A percentile compares a stretch with the other conserved stretches of the same genome.
Conservation (phyloP, 2,113 vertebrate genomes). For the Vimba vimba region DNA sequence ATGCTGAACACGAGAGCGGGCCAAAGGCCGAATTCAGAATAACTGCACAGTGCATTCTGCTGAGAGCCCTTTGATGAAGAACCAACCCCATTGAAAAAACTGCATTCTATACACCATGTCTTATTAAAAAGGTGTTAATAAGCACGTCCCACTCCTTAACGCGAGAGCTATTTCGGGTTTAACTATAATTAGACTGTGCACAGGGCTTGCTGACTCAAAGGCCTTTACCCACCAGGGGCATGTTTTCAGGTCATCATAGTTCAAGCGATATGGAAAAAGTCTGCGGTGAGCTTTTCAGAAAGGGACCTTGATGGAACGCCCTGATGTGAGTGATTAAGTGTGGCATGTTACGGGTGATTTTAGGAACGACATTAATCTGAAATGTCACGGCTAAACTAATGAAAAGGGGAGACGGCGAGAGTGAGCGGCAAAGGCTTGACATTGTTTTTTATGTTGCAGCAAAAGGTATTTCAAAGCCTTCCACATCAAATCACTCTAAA, state of each 20-base stretch:
- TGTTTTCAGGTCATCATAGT: slow-evolving; percentile 32
- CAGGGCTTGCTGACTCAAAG: slow-evolving; percentile 14
- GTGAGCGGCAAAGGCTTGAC: slow-evolving; percentile 64
- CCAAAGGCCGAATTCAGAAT: slow-evolving; percentile 33
- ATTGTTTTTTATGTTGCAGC: slow-evolving; percentile 61
- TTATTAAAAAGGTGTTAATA: slow-evolving; percentile 41
- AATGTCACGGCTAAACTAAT: slow-evolving; percentile 65
- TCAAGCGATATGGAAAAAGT: slow-evolving; percentile 34
- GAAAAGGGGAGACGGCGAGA: slow-evolving; percentile 57
- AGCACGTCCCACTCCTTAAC: background rate
- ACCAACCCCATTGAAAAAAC: background rate
- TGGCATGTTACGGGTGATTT: slow-evolving; percentile 60
- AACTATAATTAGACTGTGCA: slow-evolving; percentile 39
- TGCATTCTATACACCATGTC: background rate
- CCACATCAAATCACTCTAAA: slow-evolving; percentile 65
- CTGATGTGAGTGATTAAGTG: slow-evolving; percentile 61
- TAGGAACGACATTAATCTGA: slow-evolving; percentile 64
- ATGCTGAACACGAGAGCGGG: slow-evolving; percentile 10
- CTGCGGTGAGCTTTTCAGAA: slow-evolving; percentile 31
- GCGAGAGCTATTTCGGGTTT: slow-evolving; percentile 31
- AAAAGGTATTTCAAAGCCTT: slow-evolving; percentile 69
- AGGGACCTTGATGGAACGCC: slow-evolving; percentile 10
- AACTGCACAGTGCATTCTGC: background rate
- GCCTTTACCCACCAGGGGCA: slow-evolving; percentile 19
- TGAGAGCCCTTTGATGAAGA: slow-evolving; percentile 35